Percentiles rank a stretch among this genome's conserved stretches.
These are phyloP conservation scores for Megalops atlanticus DNA, from an alignment of 2,113 vertebrate genomes.

Conservation along the genomic window DNA sequence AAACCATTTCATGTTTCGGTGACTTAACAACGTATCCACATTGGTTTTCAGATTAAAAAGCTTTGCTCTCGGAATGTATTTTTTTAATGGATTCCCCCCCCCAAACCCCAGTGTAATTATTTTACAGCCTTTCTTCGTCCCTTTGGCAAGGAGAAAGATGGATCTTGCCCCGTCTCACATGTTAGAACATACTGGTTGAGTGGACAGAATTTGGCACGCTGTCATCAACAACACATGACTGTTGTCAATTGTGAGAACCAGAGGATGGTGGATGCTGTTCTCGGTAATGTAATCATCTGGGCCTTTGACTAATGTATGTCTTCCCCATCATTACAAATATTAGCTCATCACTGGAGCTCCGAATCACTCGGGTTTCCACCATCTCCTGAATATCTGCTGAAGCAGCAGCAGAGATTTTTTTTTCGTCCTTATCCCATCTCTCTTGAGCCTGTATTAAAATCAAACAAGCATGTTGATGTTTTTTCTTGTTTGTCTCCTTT, in stretches of 20 bases:
- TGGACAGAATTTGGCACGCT: not conserved
- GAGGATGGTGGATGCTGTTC: slow-evolving; percentile 5
- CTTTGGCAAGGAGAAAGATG: not conserved
- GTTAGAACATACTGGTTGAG: not conserved
- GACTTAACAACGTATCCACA: slow-evolving; percentile 54
- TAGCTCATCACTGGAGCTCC: slow-evolving; percentile 48
- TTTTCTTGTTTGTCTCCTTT: not conserved
- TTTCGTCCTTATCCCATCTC: not conserved
- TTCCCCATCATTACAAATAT: slow-evolving; percentile 68
- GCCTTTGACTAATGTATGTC: slow-evolving; percentile 59
- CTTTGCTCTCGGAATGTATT: slow-evolving; percentile 37
- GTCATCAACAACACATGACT: slow-evolving; percentile 2
- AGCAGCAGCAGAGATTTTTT: not conserved
- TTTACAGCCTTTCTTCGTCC: not conserved
- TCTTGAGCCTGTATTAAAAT: not conserved
- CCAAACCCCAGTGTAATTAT: not conserved
- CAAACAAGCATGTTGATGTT: not conserved
- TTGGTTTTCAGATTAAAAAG: slow-evolving; percentile 43
- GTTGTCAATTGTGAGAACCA: not conserved
- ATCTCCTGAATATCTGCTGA: not conserved
- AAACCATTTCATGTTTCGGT: slow-evolving; percentile 67
- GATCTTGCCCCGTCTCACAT: not conserved
- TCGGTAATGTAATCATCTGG: slow-evolving; percentile 43
- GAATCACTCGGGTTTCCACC: not conserved
- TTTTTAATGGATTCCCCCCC: slow-evolving; percentile 24